Evolutionary conservation across 2,888 invertebrate genomes (phyloP).

Genomic region (Dusona sp.): DNA sequence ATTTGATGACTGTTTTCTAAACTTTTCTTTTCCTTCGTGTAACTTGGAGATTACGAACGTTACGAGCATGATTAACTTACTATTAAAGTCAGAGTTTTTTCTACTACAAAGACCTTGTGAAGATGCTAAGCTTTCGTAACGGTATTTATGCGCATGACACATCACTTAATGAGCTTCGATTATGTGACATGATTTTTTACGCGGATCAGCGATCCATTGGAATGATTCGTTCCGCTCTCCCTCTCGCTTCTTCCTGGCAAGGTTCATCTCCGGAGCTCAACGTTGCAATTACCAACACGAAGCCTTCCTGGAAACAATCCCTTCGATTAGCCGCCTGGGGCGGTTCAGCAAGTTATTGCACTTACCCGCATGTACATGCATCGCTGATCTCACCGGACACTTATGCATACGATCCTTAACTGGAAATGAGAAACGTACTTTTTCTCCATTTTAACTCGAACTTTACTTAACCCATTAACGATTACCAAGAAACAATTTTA

Average conservation of each 20-base stretch:
- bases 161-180: constrained; percentile 52
- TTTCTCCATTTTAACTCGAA: constrained; percentile 32
- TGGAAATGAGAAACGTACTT: constrained; percentile 41
- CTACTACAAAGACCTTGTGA: background rate
- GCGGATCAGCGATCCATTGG: constrained; percentile 44
- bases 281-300: constrained; percentile 74
- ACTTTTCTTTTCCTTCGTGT: background rate
- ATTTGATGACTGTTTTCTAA: background rate
- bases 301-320: constrained; percentile 75
- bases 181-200: constrained; percentile 69
- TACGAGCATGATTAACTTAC: background rate
- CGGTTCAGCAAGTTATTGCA: constrained; percentile 60
- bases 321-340: constrained; percentile 71
- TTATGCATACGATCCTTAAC: constrained; percentile 50
- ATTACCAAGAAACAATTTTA: constrained; percentile 40
- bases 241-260: constrained; percentile 38
- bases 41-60: background rate
- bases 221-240: constrained; percentile 38
- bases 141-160: background rate
- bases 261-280: constrained; percentile 35
- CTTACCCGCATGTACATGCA: constrained; percentile 56
- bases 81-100: background rate
- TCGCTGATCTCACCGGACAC: constrained; percentile 36
- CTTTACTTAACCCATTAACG: constrained; percentile 49
- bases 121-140: background rate